Conservation (phyloP, 1,140 invertebrate species). For the Cryptotermes secundus region DNA sequence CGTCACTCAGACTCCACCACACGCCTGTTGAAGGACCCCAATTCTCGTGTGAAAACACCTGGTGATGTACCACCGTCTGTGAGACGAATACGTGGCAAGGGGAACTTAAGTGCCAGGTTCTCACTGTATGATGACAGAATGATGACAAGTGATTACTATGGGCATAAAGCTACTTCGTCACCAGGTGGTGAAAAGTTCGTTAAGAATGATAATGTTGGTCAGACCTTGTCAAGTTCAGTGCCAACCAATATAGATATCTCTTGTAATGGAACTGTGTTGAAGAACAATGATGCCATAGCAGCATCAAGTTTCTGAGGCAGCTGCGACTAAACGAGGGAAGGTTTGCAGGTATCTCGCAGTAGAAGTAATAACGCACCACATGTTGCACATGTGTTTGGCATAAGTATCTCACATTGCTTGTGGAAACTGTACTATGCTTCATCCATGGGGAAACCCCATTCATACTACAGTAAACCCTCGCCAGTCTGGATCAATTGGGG, state of each 20-base stretch:
- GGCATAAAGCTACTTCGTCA: neutral
- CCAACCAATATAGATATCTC: neutral
- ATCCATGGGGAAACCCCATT: no score
- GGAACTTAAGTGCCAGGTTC: conserved; percentile 57
- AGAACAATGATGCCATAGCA: neutral
- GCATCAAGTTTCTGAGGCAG: conserved; percentile 2
- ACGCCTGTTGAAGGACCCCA: conserved; percentile 66
- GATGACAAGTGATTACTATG: conserved; percentile 56
- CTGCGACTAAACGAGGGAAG: neutral
- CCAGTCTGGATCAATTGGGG: no score
- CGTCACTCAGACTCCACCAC: conserved; percentile 53
- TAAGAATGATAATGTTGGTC: neutral
- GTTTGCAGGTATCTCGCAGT: no score
- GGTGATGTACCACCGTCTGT: conserved; percentile 76
- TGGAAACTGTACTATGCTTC: no score
- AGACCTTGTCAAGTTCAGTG: neutral
- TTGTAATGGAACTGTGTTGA: neutral
- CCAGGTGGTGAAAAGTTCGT: neutral
- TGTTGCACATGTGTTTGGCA: neutral
- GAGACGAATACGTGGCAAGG: conserved; percentile 60
- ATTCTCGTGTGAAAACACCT: conserved; percentile 76
- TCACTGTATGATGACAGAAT: conserved; percentile 85
- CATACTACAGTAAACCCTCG: no score
- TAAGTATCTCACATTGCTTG: no score
- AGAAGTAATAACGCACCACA: neutral